Base-by-base conservation (phyloP, 2,113 vertebrate genomes). In the Romanogobio albipinnatus region DNA sequence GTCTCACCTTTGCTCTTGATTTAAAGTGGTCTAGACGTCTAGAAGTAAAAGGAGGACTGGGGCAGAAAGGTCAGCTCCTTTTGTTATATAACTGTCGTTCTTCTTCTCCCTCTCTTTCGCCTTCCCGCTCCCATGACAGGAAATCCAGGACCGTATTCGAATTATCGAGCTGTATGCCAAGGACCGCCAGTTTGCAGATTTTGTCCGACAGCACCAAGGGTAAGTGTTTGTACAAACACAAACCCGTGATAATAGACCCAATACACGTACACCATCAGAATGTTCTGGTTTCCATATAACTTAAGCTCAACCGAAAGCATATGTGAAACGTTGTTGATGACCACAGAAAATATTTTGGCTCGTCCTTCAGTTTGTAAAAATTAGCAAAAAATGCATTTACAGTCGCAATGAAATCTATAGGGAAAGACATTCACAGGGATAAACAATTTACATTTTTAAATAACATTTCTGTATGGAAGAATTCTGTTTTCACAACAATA, bases 81-180 rank as follows among this genome's bases (percentile, higher is more conserved):
- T 15, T 51, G 56, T 89, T 88, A 73, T 76, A 49, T 82, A 87
- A 85, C 56, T 5, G 19, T 43, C 22, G 70, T 5, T 84, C 68
- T 61, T 49, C n/a, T 76, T 81, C n/a, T 13, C 45, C 26, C 61
- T 73, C n/a, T 71, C 36, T 19, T 43, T 36, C 47, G 29, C 14
- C 59, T 82, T 76, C 76, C 56, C 53, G 66, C n/a, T 84, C 84
- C 82, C 68, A 74, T 64, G 78, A 70, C 88, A 99, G 97, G 96
- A 97, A 91, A 96, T 98, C 92, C 95, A 97, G 90, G 97, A 98
- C 90, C 95, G 95, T 86, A 94, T 97, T 91, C 95, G 95, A 91
- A 96, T 98, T 90, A 92, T 98, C 87, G 95, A 98, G 87, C 88
- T 97, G 59, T 97, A 96, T 9, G 88, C 95, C 88, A 96, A 93